Evolutionary conservation across 2,113 vertebrate species (phyloP), one percentile per base, ranked within the genome.

Genomic region (Macrotus californicus): DNA sequence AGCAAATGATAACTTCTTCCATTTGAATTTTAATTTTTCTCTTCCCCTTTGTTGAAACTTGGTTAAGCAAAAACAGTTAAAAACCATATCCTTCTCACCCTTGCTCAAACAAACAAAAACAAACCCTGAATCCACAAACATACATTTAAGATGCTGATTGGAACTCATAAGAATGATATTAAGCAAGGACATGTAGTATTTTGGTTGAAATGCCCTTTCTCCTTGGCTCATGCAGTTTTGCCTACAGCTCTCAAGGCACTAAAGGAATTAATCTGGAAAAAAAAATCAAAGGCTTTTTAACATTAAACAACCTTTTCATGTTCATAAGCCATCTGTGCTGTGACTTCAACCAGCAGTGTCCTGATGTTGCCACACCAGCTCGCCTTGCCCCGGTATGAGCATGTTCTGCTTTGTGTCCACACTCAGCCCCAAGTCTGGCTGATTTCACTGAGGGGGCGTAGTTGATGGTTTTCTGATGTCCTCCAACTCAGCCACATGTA

Each of bases 221-320:
- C 72, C 10, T 87, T 81, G 59, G 72, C 67, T 95, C 59, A 77
- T 6, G 64, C 41, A 9, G 18, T 93, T 91, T 96, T 97, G 89
- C 89, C 86, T 86, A 61, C 52, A 87, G 87, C 87, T 97, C 82
- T 59, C 11, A 73, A 95, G 85, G 88, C 87, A 93, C 80, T 54
- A 83, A 96, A 97, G 80, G 76, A 95, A 96, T 97, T 94, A 91
- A 94, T 94, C n/a, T 95, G 88, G 72, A 77, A 94, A 91, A 59
- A 94, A 85, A 79, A 75, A 80, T 72, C 93, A 95, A 97, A 96
- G 87, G n/a, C 66, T 96, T 96, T 95, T 95, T 87, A 89, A 92
- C 94, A 96, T 96, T 93, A 95, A 95, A 94, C 50, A 90, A 66
- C 14, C 87, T 95, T 97, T 97, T 97, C 95, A 92, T 94, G 97